These are phyloP conservation scores for Panthera uncia DNA, from an alignment of 2,113 vertebrate genomes.

Conservation along the genomic window DNA sequence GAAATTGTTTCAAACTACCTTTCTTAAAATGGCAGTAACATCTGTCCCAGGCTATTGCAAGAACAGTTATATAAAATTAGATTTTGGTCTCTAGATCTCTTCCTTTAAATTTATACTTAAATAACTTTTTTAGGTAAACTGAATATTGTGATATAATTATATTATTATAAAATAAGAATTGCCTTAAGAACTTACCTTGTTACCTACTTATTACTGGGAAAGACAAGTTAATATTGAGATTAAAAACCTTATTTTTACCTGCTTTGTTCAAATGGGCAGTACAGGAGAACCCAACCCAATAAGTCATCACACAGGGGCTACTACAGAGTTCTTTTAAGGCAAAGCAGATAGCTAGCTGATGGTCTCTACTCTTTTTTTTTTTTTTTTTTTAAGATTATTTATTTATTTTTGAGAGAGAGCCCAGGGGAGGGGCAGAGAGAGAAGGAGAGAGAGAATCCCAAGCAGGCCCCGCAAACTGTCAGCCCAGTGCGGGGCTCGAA, in stretches of 20 bases:
- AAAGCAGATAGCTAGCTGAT: not conserved
- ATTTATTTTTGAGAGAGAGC: not conserved
- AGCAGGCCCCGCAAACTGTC: too few relatives aligned
- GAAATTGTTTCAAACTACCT: not conserved
- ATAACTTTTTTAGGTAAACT: not conserved
- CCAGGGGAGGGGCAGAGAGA: too few relatives aligned
- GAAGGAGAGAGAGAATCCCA: too few relatives aligned
- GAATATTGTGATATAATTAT: not conserved
- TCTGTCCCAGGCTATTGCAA: not conserved
- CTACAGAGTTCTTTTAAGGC: not conserved
- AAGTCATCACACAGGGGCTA: not conserved
- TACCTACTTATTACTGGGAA: not conserved
- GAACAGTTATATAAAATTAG: not conserved
- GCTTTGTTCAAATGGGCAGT: not conserved
- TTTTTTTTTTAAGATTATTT: too few relatives aligned
- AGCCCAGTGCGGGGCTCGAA: too few relatives aligned
- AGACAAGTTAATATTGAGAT: not conserved
- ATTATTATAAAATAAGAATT: constrained; percentile 7
- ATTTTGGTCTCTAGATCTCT: not conserved
- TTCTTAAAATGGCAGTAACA: not conserved
- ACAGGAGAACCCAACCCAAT: not conserved
- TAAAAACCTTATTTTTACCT: not conserved
- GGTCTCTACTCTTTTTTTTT: not conserved
- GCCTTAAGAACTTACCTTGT: not conserved
- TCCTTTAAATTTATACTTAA: constrained; percentile 22